Conservation (phyloP, 2,888 invertebrate species). For the Eupithecia exiguata region DNA sequence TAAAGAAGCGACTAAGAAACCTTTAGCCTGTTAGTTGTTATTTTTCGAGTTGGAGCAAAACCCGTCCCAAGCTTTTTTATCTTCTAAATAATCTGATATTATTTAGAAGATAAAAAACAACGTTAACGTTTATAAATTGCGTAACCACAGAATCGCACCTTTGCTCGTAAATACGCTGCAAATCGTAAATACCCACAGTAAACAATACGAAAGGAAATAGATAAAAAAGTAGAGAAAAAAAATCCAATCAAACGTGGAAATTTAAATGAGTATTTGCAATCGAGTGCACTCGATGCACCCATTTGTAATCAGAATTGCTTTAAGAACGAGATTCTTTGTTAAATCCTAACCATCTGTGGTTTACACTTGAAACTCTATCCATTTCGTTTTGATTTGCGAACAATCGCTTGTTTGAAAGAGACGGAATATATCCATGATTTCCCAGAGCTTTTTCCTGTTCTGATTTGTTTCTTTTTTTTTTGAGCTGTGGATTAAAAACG, state of each 20-base stretch:
- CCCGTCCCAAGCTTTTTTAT: too few relatives aligned
- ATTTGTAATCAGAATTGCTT: slow-evolving; percentile 64
- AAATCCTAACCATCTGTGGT: slow-evolving; percentile 45
- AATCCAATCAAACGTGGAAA: slow-evolving; percentile 51
- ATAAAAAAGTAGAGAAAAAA: slow-evolving; percentile 31
- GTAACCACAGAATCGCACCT: neutral
- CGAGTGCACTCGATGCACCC: slow-evolving; percentile 59
- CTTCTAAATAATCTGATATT: too few relatives aligned
- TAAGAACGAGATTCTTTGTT: slow-evolving; percentile 55
- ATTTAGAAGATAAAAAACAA: too few relatives aligned
- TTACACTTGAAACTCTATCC: slow-evolving; percentile 22
- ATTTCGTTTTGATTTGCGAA: slow-evolving; percentile 18
- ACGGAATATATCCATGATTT: neutral
- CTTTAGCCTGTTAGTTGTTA: too few relatives aligned
- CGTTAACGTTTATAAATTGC: neutral
- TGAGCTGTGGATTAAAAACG: slow-evolving; percentile 17
- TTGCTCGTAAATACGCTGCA: slow-evolving; percentile 29
- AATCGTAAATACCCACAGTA: slow-evolving; percentile 41
- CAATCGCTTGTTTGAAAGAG: neutral
- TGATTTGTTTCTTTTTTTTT: slow-evolving; percentile 21
- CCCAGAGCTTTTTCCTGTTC: slow-evolving; percentile 23
- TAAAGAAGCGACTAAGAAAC: too few relatives aligned
- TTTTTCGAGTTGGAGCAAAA: too few relatives aligned
- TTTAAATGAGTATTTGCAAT: slow-evolving; percentile 65
- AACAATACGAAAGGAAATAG: slow-evolving; percentile 39